Percentiles rank a stretch among this genome's conserved stretches.
Evolutionary conservation across 2,113 vertebrate species (phyloP).

Genomic region (Poicephalus gulielmi): DNA sequence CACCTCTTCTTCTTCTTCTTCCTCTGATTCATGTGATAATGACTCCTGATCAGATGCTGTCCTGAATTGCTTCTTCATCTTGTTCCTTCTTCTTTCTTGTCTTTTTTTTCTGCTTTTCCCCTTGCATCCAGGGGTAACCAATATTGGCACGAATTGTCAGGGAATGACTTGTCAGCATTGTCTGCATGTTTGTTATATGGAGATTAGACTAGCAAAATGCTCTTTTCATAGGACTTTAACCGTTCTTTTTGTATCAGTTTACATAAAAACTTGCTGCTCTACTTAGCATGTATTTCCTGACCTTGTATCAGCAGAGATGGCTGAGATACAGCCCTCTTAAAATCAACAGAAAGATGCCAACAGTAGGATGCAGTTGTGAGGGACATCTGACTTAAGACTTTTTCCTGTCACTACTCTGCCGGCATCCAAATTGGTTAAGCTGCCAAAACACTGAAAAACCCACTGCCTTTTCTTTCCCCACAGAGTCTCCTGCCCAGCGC

Average conservation of each 20-base stretch:
- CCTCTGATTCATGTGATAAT: too few relatives aligned
- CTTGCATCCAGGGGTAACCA: too few relatives aligned
- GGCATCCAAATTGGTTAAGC: neutral
- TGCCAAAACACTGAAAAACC: neutral
- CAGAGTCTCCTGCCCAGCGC: neutral
- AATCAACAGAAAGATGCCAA: neutral
- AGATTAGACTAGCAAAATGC: neutral
- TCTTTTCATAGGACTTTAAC: neutral
- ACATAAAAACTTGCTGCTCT: neutral
- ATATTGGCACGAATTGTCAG: too few relatives aligned
- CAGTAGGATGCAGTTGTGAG: neutral
- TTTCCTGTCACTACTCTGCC: neutral
- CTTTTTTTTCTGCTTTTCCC: too few relatives aligned
- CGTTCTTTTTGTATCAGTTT: neutral
- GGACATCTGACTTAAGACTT: neutral
- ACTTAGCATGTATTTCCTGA: neutral
- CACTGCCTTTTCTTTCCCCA: neutral
- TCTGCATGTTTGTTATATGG: neutral
- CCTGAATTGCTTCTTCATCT: too few relatives aligned
- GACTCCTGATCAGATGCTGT: too few relatives aligned
- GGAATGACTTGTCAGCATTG: accelerated
- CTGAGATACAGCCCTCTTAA: neutral
- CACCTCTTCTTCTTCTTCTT: too few relatives aligned
- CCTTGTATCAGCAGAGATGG: neutral
- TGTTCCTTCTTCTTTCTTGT: too few relatives aligned